Percentiles rank a stretch among this genome's conserved stretches.
These are phyloP conservation scores for Lagopus muta DNA, from an alignment of 2,113 vertebrate genomes.

Conservation along the genomic window DNA sequence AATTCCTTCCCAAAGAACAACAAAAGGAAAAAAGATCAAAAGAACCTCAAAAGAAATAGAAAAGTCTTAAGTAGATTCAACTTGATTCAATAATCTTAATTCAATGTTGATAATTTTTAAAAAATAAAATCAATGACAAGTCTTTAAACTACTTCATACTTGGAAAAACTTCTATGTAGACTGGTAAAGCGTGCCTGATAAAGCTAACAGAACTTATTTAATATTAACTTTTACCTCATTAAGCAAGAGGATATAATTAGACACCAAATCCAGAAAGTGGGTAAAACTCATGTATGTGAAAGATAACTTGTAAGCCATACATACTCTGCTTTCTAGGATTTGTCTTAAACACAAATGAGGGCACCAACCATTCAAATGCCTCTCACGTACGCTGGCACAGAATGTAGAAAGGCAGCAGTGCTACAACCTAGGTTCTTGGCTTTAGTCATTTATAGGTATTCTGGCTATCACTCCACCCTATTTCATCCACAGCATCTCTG, in stretches of 20 bases:
- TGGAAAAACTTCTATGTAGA: neutral
- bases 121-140: neutral
- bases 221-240: neutral
- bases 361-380: neutral
- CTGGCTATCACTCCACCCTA: neutral
- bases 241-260: neutral
- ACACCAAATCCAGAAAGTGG: neutral
- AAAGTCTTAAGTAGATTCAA: neutral
- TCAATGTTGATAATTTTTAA: neutral
- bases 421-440: neutral
- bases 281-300: neutral
- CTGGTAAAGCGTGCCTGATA: neutral
- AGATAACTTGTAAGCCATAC: neutral
- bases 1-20: neutral
- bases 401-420: neutral
- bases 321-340: neutral
- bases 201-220: neutral
- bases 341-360: neutral
- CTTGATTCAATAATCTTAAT: neutral
- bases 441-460: neutral
- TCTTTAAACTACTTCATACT: neutral
- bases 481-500: neutral
- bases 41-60: neutral
- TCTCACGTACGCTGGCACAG: fast-evolving
- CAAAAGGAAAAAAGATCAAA: neutral